These are phyloP conservation scores for Nycticebus coucang DNA, from an alignment of 2,113 vertebrate genomes.

Conservation along the genomic window DNA sequence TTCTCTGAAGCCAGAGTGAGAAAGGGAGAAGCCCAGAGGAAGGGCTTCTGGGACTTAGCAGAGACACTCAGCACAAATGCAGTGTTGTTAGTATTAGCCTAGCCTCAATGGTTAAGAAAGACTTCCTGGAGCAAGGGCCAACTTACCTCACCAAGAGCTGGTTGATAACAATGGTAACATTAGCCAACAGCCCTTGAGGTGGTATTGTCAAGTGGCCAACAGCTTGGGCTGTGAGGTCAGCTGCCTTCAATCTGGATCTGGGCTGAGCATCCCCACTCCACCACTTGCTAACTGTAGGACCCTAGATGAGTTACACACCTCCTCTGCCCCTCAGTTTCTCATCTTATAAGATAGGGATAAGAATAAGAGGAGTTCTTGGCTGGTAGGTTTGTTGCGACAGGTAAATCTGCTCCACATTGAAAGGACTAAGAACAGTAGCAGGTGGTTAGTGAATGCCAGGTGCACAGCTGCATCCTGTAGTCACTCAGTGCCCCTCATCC, in stretches of 20 bases:
- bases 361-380: fast-evolving
- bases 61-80: neutral
- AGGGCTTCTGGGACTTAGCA: neutral
- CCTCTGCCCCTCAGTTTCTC: neutral
- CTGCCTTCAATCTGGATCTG: neutral
- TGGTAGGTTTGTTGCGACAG: neutral
- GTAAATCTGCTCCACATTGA: fast-evolving
- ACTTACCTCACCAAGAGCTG: neutral
- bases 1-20: neutral
- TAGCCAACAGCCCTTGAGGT: neutral
- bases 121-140: neutral
- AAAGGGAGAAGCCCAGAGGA: neutral
- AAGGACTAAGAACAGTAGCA: neutral
- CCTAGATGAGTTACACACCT: neutral
- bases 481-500: neutral
- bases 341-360: fast-evolving
- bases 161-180: neutral
- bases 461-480: no score
- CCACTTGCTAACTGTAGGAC: fast-evolving
- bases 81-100: neutral
- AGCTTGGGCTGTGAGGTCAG: neutral
- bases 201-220: fast-evolving
- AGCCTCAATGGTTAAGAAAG: neutral
- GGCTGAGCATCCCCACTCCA: neutral
- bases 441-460: neutral